Conservation (phyloP, 1,140 invertebrate species). For the Spodoptera frugiperda region DNA sequence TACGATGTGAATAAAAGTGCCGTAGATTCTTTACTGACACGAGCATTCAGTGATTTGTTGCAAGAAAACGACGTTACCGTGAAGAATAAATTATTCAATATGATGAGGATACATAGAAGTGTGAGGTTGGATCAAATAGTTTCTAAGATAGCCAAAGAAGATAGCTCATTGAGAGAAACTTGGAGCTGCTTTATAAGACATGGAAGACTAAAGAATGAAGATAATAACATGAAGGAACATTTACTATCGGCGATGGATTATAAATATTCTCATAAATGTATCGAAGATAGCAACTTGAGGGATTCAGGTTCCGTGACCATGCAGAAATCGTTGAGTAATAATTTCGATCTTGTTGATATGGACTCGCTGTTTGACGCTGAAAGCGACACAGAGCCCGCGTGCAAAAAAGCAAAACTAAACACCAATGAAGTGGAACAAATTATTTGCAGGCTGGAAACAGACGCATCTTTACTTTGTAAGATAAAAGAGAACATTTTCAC, state of each 20-base stretch:
- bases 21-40: slow-evolving; percentile 33
- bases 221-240: slow-evolving; percentile 45
- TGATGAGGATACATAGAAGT: slow-evolving; percentile 39
- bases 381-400: slow-evolving; percentile 62
- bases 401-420: slow-evolving; percentile 69
- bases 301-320: slow-evolving; percentile 1
- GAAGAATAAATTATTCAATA: slow-evolving; percentile 49
- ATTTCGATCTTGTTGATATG: slow-evolving; percentile 70
- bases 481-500: slow-evolving; percentile 62
- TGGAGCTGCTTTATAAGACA: slow-evolving; percentile 43
- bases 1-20: slow-evolving; percentile 50
- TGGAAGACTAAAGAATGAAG: slow-evolving; percentile 11
- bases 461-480: slow-evolving; percentile 56
- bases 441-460: slow-evolving; percentile 63
- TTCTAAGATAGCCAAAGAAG: slow-evolving; percentile 46
- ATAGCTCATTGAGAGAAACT: slow-evolving; percentile 41
- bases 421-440: slow-evolving; percentile 59
- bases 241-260: slow-evolving; percentile 42
- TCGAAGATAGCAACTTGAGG: slow-evolving; percentile 43
- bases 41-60: slow-evolving; percentile 52
- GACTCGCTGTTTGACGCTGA: slow-evolving; percentile 65
- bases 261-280: slow-evolving; percentile 65
- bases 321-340: slow-evolving; percentile 53
- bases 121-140: slow-evolving; percentile 54
- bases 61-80: slow-evolving; percentile 49